Evolutionary conservation across 2,797 vertebrate species (phyloP).

Genomic region (Gymnothorax javanicus): DNA sequence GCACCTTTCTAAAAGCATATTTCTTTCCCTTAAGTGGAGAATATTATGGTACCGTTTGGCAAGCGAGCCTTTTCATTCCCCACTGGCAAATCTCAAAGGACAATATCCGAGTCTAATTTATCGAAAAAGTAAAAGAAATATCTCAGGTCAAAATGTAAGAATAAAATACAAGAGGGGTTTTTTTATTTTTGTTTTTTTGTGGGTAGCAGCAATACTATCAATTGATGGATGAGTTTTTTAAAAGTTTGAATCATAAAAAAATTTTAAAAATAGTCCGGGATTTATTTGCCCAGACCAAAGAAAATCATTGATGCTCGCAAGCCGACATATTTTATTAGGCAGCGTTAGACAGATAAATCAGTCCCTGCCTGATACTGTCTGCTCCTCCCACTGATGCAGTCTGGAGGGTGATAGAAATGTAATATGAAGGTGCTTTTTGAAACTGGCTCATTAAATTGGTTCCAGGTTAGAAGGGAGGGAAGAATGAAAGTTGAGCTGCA

Average conservation of each 20-base stretch:
- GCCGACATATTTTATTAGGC: neutral
- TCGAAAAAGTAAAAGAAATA: too few species aligned
- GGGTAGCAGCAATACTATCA: neutral
- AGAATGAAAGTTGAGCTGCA: neutral
- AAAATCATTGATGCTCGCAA: neutral
- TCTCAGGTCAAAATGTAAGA: too few species aligned
- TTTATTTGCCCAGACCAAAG: neutral
- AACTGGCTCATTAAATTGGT: neutral
- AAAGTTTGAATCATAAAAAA: neutral
- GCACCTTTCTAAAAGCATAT: too few species aligned
- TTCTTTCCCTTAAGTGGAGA: too few species aligned
- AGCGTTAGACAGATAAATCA: neutral
- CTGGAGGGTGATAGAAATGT: neutral
- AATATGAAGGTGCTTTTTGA: constrained; percentile 4
- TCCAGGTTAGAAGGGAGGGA: neutral
- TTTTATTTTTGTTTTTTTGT: too few species aligned
- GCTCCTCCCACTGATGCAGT: neutral
- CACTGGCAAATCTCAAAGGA: too few species aligned
- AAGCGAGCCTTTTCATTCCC: too few species aligned
- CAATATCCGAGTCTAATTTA: too few species aligned
- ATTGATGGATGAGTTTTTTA: neutral
- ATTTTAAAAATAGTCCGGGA: neutral
- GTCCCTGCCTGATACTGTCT: neutral
- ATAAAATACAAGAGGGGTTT: too few species aligned
- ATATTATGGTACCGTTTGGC: too few species aligned